Evolutionary conservation across 2,797 vertebrate genomes (phyloP).

Genomic region (Pangasius mekongensis): DNA sequence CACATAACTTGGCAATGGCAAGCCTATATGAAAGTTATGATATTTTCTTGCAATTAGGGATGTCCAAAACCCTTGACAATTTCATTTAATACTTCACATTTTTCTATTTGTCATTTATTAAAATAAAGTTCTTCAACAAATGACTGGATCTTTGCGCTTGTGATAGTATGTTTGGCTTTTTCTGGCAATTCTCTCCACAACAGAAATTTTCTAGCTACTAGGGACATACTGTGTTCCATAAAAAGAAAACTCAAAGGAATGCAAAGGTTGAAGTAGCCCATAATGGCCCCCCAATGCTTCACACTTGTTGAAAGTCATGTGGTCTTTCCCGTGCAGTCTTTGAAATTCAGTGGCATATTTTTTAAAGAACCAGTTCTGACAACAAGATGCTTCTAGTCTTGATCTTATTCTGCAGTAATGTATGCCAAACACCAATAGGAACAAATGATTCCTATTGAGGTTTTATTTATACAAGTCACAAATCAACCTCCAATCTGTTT

Average conservation of each 20-base stretch:
- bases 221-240: constrained; percentile 50
- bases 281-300: constrained; percentile 42
- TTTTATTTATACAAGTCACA: constrained; percentile 12
- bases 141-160: constrained; percentile 36
- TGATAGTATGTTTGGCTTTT: constrained; percentile 43
- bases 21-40: constrained; percentile 24
- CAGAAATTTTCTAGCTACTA: constrained; percentile 48
- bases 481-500: constrained; percentile 27
- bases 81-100: constrained; percentile 38
- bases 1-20: constrained; percentile 34
- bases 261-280: constrained; percentile 50
- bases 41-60: constrained; percentile 36
- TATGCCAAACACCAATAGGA: constrained; percentile 43
- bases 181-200: constrained; percentile 45
- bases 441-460: constrained; percentile 34
- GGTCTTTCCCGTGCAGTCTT: constrained; percentile 39
- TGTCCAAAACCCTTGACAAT: constrained; percentile 40
- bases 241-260: constrained; percentile 29
- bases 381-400: constrained; percentile 11
- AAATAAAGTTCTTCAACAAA: constrained; percentile 27
- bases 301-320: constrained; percentile 50
- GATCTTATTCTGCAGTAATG: constrained; percentile 34
- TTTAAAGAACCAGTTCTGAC: constrained; percentile 41
- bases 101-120: constrained; percentile 23
- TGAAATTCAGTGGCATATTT: constrained; percentile 39